A percentile compares a stretch with the other conserved stretches of the same genome.
Conservation (phyloP, 2,113 vertebrate genomes). For the Smithornis capensis region DNA sequence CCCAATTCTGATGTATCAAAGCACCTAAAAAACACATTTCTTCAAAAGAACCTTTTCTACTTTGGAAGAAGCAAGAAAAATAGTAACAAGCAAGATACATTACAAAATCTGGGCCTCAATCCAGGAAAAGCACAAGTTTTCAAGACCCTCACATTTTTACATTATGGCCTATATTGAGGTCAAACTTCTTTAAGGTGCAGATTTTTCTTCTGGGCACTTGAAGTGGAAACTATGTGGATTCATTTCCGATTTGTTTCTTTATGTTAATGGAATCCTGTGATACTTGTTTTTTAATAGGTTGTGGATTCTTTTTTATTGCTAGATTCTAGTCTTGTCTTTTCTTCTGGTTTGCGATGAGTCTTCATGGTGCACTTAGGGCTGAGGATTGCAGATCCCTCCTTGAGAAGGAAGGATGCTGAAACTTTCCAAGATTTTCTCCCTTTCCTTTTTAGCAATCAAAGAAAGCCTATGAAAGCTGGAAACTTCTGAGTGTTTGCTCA, state of each 20-base stretch:
- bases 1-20: not conserved
- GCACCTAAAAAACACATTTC: constrained; percentile 32
- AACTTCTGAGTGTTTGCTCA: not conserved
- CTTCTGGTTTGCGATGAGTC: not conserved
- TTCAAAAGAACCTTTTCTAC: constrained; percentile 52
- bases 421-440: not conserved
- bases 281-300: not conserved
- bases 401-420: not conserved
- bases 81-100: constrained; percentile 54
- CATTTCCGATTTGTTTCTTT: not conserved
- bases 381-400: not conserved
- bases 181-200: constrained; percentile 34
- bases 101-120: constrained; percentile 50
- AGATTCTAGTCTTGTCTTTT: not conserved
- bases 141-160: constrained; percentile 45
- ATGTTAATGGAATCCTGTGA: not conserved
- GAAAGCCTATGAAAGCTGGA: not conserved
- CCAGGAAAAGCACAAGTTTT: constrained; percentile 62
- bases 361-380: not conserved
- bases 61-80: constrained; percentile 49
- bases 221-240: constrained; percentile 38
- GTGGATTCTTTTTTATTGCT: not conserved
- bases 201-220: constrained; percentile 30
- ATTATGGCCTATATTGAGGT: constrained; percentile 36
- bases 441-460: not conserved